Percentiles rank a stretch among this genome's conserved stretches.
Conservation (phyloP, 2,797 vertebrate species). For the Sebastes wilsoni region DNA sequence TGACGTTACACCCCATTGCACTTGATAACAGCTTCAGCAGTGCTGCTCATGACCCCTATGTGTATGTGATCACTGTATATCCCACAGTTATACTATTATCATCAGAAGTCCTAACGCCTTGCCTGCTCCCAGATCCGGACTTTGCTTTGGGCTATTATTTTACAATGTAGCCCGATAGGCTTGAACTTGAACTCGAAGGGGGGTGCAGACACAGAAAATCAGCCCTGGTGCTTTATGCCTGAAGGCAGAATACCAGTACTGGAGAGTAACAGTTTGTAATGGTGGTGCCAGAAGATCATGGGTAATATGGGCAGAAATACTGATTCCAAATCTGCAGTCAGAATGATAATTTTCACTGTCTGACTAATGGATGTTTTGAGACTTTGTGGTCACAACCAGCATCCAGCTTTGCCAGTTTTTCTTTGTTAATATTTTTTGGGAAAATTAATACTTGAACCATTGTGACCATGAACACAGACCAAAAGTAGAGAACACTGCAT, state of each 20-base stretch:
- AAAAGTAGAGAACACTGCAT: neutral
- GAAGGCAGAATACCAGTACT: neutral
- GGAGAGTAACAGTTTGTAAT: conserved; percentile 6
- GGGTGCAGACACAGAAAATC: conserved; percentile 9
- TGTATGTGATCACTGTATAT: conserved; percentile 44
- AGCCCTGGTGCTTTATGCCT: neutral
- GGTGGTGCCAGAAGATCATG: neutral
- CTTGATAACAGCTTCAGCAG: conserved; percentile 56
- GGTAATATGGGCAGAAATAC: neutral
- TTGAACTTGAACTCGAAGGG: neutral
- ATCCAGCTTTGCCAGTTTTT: neutral
- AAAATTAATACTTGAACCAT: neutral
- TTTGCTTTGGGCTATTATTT: conserved; percentile 21
- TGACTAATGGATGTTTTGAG: neutral
- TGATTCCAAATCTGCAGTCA: conserved; percentile 7
- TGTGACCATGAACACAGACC: neutral
- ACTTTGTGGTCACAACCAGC: neutral
- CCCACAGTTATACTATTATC: conserved; percentile 37
- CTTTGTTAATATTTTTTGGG: neutral
- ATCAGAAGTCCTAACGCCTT: neutral
- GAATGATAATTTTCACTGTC: neutral
- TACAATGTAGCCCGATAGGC: conserved; percentile 1
- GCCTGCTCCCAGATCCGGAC: conserved; percentile 1
- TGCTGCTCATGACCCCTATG: conserved; percentile 26
- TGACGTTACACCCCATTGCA: conserved; percentile 50